These are phyloP conservation scores for Phasianus colchicus DNA, from an alignment of 2,113 vertebrate genomes.

Conservation along the genomic window DNA sequence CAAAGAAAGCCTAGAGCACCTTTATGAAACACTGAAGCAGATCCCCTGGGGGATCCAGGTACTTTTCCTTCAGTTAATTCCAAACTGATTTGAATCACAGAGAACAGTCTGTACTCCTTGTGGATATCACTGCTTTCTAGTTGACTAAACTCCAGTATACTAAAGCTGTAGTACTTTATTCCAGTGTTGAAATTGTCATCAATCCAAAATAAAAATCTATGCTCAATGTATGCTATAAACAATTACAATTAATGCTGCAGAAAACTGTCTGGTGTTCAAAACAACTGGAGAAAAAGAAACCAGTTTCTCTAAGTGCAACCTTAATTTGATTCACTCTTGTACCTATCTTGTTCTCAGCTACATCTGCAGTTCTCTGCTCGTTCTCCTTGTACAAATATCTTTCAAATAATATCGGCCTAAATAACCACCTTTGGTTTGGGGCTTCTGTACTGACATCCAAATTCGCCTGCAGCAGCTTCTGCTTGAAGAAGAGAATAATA, in stretches of 20 bases:
- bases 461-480: background rate
- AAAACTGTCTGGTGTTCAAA: background rate
- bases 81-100: background rate
- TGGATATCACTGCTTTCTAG: background rate
- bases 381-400: background rate
- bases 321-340: background rate
- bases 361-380: fast-evolving
- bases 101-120: background rate
- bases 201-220: background rate
- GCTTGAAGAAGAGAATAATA: background rate
- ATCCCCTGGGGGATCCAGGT: background rate
- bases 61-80: slow-evolving; percentile 3
- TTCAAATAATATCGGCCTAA: background rate
- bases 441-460: background rate
- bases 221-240: background rate
- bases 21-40: background rate
- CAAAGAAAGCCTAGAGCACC: background rate
- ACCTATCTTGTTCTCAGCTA: background rate
- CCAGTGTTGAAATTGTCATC: background rate
- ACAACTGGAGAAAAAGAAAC: background rate
- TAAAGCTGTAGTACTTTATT: background rate
- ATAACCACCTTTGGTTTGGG: background rate
- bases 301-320: background rate
- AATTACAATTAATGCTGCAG: background rate
- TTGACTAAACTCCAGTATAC: background rate